These are phyloP conservation scores for Synergus gifuensis DNA, from an alignment of 2,888 invertebrate genomes.

Conservation along the genomic window DNA sequence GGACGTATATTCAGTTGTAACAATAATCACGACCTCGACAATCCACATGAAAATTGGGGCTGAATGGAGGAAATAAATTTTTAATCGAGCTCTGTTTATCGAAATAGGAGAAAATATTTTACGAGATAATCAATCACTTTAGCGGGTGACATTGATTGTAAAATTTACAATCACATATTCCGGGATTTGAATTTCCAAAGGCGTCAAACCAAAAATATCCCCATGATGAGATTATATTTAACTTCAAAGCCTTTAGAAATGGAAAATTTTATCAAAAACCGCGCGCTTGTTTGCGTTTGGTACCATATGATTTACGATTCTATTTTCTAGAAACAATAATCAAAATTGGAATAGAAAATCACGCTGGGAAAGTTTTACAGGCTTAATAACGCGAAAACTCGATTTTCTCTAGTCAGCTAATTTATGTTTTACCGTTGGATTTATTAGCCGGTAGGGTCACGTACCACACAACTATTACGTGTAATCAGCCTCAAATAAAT, in stretches of 20 bases:
- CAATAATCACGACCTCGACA: not conserved
- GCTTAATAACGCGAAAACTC: conserved; percentile 15
- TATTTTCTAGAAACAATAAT: conserved; percentile 23
- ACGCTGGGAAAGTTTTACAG: conserved; percentile 20
- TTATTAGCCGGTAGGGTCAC: conserved; percentile 47
- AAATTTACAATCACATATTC: not conserved
- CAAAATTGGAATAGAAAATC: conserved; percentile 40
- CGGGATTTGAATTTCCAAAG: not conserved
- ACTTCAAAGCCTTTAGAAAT: too few relatives aligned
- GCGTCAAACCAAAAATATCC: too few relatives aligned
- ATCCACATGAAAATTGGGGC: not conserved
- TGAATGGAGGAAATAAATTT: not conserved
- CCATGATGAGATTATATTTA: not conserved
- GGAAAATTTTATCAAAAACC: not conserved
- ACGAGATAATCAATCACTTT: not conserved
- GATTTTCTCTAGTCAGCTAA: conserved; percentile 46
- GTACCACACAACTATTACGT: conserved; percentile 29
- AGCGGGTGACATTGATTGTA: not conserved
- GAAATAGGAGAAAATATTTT: not conserved
- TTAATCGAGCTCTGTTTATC: not conserved
- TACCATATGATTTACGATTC: conserved; percentile 42
- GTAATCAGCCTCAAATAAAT: conserved; percentile 38
- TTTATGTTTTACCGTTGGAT: conserved; percentile 48
- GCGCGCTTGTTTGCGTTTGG: not conserved
- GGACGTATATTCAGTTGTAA: not conserved